Percentiles rank a stretch among this genome's conserved stretches.
phyloP scores from a whole-genome alignment of 2,113 vertebrate species.

The Cyrtonyx montezumae region DNA sequence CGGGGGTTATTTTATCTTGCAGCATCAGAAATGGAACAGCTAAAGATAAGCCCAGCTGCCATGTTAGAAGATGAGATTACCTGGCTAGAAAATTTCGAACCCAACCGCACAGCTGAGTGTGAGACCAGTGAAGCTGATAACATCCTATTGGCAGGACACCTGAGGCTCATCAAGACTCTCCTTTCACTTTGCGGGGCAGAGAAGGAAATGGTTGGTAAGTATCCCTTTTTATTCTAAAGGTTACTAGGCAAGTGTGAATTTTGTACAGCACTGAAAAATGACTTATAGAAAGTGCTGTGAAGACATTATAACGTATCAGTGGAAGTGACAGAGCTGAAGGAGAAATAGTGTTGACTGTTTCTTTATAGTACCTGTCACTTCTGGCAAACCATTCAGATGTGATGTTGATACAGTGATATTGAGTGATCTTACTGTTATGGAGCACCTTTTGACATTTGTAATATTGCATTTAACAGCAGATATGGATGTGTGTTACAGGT shows the following conservation, averaged over 20 bases:
- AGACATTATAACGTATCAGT: background rate
- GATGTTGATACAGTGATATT: background rate
- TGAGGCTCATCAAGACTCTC: slow-evolving; percentile 96
- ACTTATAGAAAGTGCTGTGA: background rate
- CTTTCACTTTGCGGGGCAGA: slow-evolving; percentile 95
- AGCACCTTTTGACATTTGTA: background rate
- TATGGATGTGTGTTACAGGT: slow-evolving; percentile 80
- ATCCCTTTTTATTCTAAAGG: background rate
- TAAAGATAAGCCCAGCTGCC: slow-evolving; percentile 91
- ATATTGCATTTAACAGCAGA: background rate
- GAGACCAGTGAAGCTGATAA: slow-evolving; percentile 98
- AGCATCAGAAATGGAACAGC: slow-evolving; percentile 97
- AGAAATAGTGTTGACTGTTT: background rate
- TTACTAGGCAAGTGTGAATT: background rate
- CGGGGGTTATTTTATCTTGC: background rate
- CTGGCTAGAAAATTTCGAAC: slow-evolving; percentile 98
- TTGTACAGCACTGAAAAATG: background rate
- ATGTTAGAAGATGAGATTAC: slow-evolving; percentile 99
- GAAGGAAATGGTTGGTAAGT: slow-evolving; percentile 94
- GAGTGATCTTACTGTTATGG: background rate
- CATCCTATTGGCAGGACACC: slow-evolving; percentile 93
- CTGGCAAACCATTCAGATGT: background rate
- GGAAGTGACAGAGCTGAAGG: background rate
- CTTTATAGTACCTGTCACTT: background rate
- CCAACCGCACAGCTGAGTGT: slow-evolving; percentile 93